Percentiles rank a stretch among this genome's conserved stretches.
Evolutionary conservation across 2,888 invertebrate species (phyloP).

Genomic region (Fissipunctia ypsillon): DNA sequence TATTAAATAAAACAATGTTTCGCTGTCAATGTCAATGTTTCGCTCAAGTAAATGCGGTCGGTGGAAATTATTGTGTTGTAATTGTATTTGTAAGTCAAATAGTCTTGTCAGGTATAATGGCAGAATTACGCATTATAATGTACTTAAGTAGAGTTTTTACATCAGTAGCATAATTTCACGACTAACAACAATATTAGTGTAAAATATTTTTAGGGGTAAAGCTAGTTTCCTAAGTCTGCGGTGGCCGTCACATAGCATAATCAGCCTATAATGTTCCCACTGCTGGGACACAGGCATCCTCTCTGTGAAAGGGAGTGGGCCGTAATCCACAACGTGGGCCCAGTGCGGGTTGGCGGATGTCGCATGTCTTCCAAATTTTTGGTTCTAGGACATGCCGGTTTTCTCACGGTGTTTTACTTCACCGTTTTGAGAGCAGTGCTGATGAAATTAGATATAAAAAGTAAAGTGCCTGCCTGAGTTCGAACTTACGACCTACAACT

Average conservation of each 20-base stretch:
- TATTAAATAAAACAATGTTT: constrained; percentile 25
- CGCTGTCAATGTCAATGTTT: constrained; percentile 22
- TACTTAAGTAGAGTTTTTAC: constrained; percentile 17
- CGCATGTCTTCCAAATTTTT: too few species aligned
- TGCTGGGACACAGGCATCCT: too few species aligned
- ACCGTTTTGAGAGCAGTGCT: too few species aligned
- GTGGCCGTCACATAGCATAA: neutral
- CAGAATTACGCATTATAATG: constrained; percentile 81
- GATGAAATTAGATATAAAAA: too few species aligned
- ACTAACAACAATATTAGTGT: neutral
- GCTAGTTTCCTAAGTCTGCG: neutral
- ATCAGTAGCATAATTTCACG: constrained; percentile 5
- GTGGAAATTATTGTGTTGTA: constrained; percentile 59
- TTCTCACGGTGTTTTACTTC: too few species aligned
- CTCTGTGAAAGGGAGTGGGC: too few species aligned
- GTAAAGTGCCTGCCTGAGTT: too few species aligned
- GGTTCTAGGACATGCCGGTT: too few species aligned
- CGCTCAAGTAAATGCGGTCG: constrained; percentile 52
- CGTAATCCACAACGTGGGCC: too few species aligned
- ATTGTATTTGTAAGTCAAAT: constrained; percentile 75
- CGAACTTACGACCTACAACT: too few species aligned
- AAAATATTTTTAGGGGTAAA: neutral
- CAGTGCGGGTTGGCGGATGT: too few species aligned
- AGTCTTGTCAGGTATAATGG: constrained; percentile 64
- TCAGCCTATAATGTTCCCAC: too few species aligned